Base-by-base conservation (phyloP, 2,113 vertebrate species). In the Nanorana parkeri region DNA sequence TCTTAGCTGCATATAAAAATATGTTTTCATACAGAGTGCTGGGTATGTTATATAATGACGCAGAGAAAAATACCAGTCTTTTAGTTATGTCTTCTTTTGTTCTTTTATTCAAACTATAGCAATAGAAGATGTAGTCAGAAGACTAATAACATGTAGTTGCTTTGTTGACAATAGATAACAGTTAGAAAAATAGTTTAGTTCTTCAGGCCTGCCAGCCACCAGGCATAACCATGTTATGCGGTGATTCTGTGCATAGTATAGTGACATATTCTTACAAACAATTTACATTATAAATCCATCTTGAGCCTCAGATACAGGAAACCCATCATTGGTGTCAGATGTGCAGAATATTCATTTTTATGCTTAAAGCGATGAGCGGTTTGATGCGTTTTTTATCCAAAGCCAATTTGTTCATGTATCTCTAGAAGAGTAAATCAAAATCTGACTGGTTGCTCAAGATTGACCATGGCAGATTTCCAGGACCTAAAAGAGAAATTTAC, bases 381-480 rank as follows among this genome's bases (percentile, higher is more conserved):
- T 82, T 58, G 60, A 61, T 81, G 64, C 66, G 61, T 79, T 68
- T 71, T 78, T 81, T 81, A 73, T 73, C 79, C 79, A 81, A 81
- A 81, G 68, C 68, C 80, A 82, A 74, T 82, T 75, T 82, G 61
- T 73, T 75, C 80, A 64, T 82, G 52, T 82, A 82, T 73, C 80
- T 74, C 65, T 75, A 75, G 72, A 73, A 82, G 61, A 74, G 51
- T 74, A 75, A 81, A 81, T 81, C 79, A 81, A 81, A 73, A 54
- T 55, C 20, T 74, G 61, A 52, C 60, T 77, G 69, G 23, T 66
- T 74, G 69, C 64, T 66, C 69, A 32, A 51, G 69, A 74, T 67
- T 73, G 68, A 63, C 51, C 29, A 32, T 74, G 80, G 80, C 80
- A 82, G 80, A 21, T 66, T 73, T 73, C 69, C 80, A 82, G 69